phyloP scores from a whole-genome alignment of 2,888 invertebrate species.

The Papilio protenor region DNA sequence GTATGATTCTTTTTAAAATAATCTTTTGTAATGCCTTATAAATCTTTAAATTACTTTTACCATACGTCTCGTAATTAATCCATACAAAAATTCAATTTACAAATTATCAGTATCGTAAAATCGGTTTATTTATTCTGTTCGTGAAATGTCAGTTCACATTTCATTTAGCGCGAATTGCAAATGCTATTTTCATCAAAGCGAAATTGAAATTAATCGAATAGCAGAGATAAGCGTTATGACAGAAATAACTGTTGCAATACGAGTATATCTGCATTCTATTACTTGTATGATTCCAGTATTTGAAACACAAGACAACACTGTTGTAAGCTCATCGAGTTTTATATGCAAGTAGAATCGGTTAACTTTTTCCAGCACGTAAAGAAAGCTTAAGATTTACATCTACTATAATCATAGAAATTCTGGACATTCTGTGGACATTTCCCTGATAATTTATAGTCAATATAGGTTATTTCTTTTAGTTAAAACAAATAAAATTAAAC shows the following conservation, averaged over 20 bases:
- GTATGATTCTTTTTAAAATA: not conserved
- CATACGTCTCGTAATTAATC: not conserved
- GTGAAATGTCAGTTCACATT: conserved; percentile 28
- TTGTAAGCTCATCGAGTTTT: not conserved
- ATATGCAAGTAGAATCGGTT: not conserved
- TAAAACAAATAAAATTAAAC: no score
- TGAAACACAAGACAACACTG: conserved; percentile 22
- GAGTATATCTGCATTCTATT: conserved; percentile 37
- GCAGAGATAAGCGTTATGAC: conserved; percentile 30
- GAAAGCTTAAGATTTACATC: not conserved
- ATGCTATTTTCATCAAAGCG: conserved; percentile 39
- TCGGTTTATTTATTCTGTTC: not conserved
- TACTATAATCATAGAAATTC: not conserved
- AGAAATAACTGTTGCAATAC: conserved; percentile 34
- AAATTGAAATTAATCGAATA: conserved; percentile 45
- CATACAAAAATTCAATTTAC: conserved; percentile 1
- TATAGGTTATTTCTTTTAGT: no score
- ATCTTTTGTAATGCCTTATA: not conserved
- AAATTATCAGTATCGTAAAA: conserved; percentile 6
- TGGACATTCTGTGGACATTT: not conserved
- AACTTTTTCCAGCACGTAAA: not conserved
- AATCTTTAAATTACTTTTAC: not conserved
- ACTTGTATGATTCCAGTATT: conserved; percentile 32
- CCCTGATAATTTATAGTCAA: no score
- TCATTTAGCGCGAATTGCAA: conserved; percentile 37